Percentiles rank a stretch among this genome's conserved stretches.
Evolutionary conservation across 2,888 invertebrate genomes (phyloP).

Genomic region (Caenorhabditis uteleia): DNA sequence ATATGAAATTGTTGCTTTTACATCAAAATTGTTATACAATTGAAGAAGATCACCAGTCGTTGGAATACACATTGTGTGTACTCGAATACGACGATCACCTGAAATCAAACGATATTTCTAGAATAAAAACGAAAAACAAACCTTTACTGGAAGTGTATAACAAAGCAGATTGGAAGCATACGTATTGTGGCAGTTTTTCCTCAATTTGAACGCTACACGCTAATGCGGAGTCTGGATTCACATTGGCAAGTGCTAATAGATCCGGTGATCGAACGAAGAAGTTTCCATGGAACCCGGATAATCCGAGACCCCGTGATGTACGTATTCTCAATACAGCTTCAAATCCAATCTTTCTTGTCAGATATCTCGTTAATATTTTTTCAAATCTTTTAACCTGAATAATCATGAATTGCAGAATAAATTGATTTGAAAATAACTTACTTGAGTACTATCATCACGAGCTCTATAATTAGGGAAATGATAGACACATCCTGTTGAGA

Average conservation of each 20-base stretch:
- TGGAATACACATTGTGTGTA: slow-evolving; percentile 94
- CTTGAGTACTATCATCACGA: slow-evolving; percentile 18
- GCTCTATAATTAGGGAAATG: slow-evolving; percentile 84
- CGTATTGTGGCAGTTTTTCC: slow-evolving; percentile 84
- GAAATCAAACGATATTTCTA: slow-evolving; percentile 7
- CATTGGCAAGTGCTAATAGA: slow-evolving; percentile 90
- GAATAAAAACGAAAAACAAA: slow-evolving; percentile 50
- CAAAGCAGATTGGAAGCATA: slow-evolving; percentile 95
- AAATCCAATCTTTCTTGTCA: slow-evolving; percentile 95
- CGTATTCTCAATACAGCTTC: slow-evolving; percentile 82
- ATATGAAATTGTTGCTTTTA: slow-evolving; percentile 83
- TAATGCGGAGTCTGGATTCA: slow-evolving; percentile 96
- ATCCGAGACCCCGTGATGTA: slow-evolving; percentile 77
- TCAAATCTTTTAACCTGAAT: slow-evolving; percentile 79
- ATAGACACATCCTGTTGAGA: slow-evolving; percentile 90
- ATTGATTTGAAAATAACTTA: slow-evolving; percentile 9
- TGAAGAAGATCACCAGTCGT: slow-evolving; percentile 84
- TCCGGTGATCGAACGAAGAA: slow-evolving; percentile 98
- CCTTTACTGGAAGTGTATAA: slow-evolving; percentile 93
- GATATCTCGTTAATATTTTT: slow-evolving; percentile 83
- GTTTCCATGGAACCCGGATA: slow-evolving; percentile 98
- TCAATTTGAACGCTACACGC: slow-evolving; percentile 95
- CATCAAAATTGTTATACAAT: slow-evolving; percentile 86
- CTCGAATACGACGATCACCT: slow-evolving; percentile 93
- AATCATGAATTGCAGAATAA: too few species aligned